Evolutionary conservation across 2,113 vertebrate genomes (phyloP), one percentile per base, ranked within the genome.

Genomic region (Recurvirostra avosetta): DNA sequence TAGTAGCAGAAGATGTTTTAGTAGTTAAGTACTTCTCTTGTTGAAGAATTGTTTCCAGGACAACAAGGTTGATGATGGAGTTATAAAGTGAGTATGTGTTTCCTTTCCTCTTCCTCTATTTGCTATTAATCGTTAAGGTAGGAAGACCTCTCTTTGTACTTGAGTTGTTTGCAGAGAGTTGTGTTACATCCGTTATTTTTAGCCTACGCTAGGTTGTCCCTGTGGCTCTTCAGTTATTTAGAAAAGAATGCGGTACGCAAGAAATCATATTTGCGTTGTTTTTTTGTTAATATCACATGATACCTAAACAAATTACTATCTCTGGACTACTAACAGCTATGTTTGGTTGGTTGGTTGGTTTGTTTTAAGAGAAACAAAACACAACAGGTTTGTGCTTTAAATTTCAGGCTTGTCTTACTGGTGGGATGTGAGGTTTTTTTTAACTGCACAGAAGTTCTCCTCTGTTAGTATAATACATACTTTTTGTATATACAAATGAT

Each of bases 11-110:
- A 70, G 72, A 96, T 96, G 85, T 67, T 96, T 56, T 40, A 87
- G 86, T 50, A 55, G 82, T 90, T 59, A 30, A 74, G 66, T 47
- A 85, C 45, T 84, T 87, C 49, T 71, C 32, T 61, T 25, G 55
- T 67, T 34, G 63, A 55, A 73, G 55, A 83, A 26, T 36, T 58
- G 96, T 96, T 95, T 95, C 97, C 70, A 75, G 81, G 92, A 86
- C 43, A 34, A 89, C 94, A 38, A 80, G 81, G 85, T 84, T 85
- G 92, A 79, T 83, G 92, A 96, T 94, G 81, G 92, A 94, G 62
- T 80, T 96, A 62, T 1, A 58, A 30, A 63, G 34, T 45, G 63
- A 88, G 29, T 5, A 45, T 49, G 29, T 77, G 53, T 90, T 88
- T 90, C 61, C 63, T 66, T 90, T 62, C 59, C 47, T 63, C 68